These are phyloP conservation scores for Eupithecia subfuscata DNA, from an alignment of 2,888 invertebrate genomes.

Conservation along the genomic window DNA sequence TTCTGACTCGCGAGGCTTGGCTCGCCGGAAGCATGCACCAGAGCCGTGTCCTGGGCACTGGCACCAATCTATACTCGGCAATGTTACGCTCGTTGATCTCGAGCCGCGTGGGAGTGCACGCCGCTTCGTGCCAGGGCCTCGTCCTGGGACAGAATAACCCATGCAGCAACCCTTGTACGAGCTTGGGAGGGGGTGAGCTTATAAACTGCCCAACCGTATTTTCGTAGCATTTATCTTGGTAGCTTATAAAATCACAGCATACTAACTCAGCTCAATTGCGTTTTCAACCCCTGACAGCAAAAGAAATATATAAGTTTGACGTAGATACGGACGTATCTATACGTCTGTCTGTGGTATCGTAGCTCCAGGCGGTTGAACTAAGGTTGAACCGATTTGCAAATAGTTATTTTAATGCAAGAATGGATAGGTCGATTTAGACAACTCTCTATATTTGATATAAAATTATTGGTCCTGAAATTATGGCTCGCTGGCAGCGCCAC, in stretches of 20 bases:
- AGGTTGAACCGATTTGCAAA: too few relatives aligned
- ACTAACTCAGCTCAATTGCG: background rate
- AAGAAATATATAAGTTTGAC: too few relatives aligned
- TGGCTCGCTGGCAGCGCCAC: too few relatives aligned
- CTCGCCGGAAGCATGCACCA: slow-evolving; percentile 91
- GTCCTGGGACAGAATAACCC: slow-evolving; percentile 85
- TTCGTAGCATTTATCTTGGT: background rate
- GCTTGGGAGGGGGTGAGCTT: slow-evolving; percentile 16
- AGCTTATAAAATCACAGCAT: background rate
- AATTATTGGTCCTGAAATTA: too few relatives aligned
- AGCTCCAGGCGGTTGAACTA: too few relatives aligned
- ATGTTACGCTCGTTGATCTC: slow-evolving; percentile 92
- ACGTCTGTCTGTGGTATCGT: too few relatives aligned
- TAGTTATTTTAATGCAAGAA: too few relatives aligned
- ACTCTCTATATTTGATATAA: too few relatives aligned
- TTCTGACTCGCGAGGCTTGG: slow-evolving; percentile 93
- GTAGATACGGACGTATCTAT: too few relatives aligned
- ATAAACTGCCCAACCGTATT: background rate
- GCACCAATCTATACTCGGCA: slow-evolving; percentile 93
- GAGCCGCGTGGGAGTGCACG: slow-evolving; percentile 88
- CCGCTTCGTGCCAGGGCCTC: slow-evolving; percentile 91
- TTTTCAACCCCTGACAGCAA: too few relatives aligned
- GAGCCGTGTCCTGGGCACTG: slow-evolving; percentile 91
- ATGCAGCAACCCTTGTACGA: slow-evolving; percentile 68
- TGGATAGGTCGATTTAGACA: too few relatives aligned